phyloP scores from a whole-genome alignment of 2,888 invertebrate genomes.

The Hetaerina titia region DNA sequence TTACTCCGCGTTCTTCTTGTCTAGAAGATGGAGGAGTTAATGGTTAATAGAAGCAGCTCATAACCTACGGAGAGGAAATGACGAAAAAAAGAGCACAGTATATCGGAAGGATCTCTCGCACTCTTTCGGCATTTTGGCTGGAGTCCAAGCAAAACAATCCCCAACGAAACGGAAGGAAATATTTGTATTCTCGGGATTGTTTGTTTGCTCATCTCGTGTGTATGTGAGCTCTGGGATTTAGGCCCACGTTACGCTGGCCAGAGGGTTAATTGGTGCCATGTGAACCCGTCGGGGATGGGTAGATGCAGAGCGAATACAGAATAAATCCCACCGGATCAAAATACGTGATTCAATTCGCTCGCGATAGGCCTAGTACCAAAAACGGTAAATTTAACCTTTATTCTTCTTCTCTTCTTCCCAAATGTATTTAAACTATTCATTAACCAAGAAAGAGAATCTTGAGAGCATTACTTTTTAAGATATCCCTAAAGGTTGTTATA shows the following conservation, averaged over 20 bases:
- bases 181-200: constrained; percentile 47
- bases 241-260: constrained; percentile 16
- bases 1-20: neutral
- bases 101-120: constrained; percentile 18
- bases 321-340: constrained; percentile 18
- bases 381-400: neutral
- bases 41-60: neutral
- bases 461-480: neutral
- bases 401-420: neutral
- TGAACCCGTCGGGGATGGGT: neutral
- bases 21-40: neutral
- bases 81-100: constrained; percentile 23
- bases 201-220: constrained; percentile 35
- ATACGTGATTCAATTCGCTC: neutral
- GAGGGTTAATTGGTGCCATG: constrained; percentile 63
- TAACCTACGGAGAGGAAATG: neutral
- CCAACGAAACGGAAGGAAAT: constrained; percentile 54
- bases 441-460: neutral
- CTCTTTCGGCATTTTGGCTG: constrained; percentile 49
- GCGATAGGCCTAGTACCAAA: neutral
- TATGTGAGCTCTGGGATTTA: constrained; percentile 39
- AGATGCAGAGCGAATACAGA: constrained; percentile 13
- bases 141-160: constrained; percentile 54
- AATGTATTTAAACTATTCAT: neutral
- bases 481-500: neutral